These are phyloP conservation scores for Phylloscopus trochilus DNA, from an alignment of 2,113 vertebrate species.

Conservation along the genomic window DNA sequence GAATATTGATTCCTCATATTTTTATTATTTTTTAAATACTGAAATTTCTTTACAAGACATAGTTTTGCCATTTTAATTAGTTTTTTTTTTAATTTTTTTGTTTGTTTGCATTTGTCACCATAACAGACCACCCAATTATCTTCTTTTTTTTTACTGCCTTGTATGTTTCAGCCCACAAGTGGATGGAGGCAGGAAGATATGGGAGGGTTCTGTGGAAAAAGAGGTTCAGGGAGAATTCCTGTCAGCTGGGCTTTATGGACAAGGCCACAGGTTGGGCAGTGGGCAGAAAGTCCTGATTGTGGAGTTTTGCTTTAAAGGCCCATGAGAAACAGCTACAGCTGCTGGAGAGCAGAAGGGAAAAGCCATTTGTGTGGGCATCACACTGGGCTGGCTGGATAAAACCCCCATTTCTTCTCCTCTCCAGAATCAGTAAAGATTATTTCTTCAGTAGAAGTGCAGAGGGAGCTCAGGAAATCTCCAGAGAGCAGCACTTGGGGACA, in stretches of 20 bases:
- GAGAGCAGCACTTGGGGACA: neutral
- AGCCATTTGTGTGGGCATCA: neutral
- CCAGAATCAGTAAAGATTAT: neutral
- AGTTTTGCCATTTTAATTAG: neutral
- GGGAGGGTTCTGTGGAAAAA: neutral
- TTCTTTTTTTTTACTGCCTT: neutral
- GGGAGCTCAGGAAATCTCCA: neutral
- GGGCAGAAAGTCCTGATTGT: neutral
- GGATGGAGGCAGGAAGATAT: neutral
- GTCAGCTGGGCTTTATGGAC: neutral
- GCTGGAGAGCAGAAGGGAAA: neutral
- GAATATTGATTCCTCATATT: neutral
- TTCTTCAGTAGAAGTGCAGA: neutral
- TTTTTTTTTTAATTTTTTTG: too few relatives aligned
- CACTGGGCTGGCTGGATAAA: neutral
- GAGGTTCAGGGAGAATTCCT: neutral
- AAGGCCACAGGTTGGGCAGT: neutral
- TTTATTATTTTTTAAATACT: neutral
- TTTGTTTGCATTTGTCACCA: neutral
- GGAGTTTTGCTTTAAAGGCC: neutral
- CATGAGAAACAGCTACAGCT: neutral
- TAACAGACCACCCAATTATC: neutral
- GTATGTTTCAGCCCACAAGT: neutral
- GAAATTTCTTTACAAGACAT: neutral
- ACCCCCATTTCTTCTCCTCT: neutral